Evolutionary conservation across 2,888 invertebrate species (phyloP).

Genomic region (Scaptomyza parva): DNA sequence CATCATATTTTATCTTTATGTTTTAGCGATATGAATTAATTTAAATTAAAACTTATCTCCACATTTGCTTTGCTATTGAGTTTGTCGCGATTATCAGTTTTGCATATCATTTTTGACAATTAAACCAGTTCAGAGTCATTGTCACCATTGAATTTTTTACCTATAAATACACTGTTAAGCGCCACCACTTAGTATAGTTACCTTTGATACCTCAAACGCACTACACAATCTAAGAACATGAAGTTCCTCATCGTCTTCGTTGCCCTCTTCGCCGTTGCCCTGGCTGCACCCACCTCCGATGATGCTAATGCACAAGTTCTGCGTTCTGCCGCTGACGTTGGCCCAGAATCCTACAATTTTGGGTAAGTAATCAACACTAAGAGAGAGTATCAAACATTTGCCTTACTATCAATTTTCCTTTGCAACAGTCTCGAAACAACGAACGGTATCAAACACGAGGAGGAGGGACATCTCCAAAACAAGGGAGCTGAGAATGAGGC

Average conservation of each 20-base stretch:
- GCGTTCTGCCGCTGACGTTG: constrained; percentile 66
- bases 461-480: no score
- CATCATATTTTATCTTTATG: neutral
- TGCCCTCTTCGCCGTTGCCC: constrained; percentile 69
- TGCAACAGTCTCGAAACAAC: neutral
- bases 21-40: neutral
- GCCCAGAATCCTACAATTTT: constrained; percentile 85
- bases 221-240: constrained; percentile 55
- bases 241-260: constrained; percentile 76
- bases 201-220: constrained; percentile 51
- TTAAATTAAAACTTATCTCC: neutral
- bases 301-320: constrained; percentile 5
- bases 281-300: constrained; percentile 78
- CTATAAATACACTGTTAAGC: constrained; percentile 36
- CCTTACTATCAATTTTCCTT: neutral
- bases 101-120: neutral
- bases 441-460: constrained; percentile 6
- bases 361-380: fast-evolving
- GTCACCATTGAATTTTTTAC: neutral
- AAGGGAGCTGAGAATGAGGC: no score
- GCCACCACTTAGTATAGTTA: constrained; percentile 33
- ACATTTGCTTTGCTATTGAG: no score
- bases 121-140: neutral
- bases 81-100: neutral
- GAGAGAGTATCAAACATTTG: no score